Evolutionary conservation across 2,797 vertebrate genomes (phyloP).

Genomic region (Lagodon rhomboides): DNA sequence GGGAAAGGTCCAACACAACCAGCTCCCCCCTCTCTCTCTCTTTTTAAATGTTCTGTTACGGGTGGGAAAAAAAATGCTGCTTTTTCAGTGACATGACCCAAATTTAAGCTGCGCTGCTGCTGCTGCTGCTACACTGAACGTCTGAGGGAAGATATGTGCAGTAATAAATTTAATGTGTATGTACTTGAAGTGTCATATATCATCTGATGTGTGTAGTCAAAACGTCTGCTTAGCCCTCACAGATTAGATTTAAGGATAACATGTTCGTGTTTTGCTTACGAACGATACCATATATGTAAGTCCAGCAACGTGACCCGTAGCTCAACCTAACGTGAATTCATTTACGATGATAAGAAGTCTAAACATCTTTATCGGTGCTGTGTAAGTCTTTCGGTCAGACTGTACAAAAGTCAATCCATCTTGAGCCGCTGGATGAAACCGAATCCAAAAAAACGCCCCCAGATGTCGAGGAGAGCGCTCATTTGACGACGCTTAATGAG

Average conservation of each 20-base stretch:
- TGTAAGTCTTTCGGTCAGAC: conserved; percentile 16
- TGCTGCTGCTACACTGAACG: background rate
- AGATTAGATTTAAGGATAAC: conserved; percentile 50
- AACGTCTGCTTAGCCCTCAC: conserved; percentile 27
- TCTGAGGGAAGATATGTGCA: conserved; percentile 15
- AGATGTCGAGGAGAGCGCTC: conserved; percentile 4
- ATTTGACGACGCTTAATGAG: conserved; percentile 11
- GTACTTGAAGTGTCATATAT: conserved; percentile 30
- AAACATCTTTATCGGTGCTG: background rate
- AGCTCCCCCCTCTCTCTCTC: background rate
- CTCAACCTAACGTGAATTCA: conserved; percentile 30
- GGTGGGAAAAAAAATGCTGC: background rate
- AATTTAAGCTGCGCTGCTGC: conserved; percentile 11
- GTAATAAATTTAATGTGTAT: conserved; percentile 13
- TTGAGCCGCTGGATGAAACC: conserved; percentile 6
- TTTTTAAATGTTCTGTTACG: conserved; percentile 31
- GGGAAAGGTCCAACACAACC: conserved; percentile 38
- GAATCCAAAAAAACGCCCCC: conserved; percentile 17
- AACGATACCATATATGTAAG: conserved; percentile 53
- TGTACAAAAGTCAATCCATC: conserved; percentile 1
- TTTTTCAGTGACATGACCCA: conserved; percentile 1
- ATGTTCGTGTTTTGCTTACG: conserved; percentile 31
- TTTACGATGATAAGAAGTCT: conserved; percentile 42
- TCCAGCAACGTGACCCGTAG: conserved; percentile 23
- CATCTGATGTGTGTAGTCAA: conserved; percentile 37